Evolutionary conservation across 2,797 vertebrate genomes (phyloP).

Genomic region (Trachops cirrhosus): DNA sequence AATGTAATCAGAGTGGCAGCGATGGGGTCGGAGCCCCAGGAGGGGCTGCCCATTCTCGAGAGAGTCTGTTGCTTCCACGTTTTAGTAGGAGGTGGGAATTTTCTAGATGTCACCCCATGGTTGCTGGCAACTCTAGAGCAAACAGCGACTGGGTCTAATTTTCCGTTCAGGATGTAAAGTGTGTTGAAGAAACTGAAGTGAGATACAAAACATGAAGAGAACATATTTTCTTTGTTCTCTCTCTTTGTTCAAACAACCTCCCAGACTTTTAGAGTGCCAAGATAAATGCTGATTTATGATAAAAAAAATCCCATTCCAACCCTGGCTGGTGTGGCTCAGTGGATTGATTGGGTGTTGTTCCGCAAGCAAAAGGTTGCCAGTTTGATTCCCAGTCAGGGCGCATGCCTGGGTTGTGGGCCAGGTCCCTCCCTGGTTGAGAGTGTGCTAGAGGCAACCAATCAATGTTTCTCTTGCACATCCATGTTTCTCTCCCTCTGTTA

Average conservation of each 20-base stretch:
- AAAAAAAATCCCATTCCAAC: neutral
- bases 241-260: neutral
- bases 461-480: too few species aligned
- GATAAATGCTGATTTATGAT: neutral
- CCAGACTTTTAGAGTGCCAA: neutral
- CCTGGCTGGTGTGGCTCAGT: too few species aligned
- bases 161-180: neutral
- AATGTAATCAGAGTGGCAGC: neutral
- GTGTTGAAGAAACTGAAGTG: constrained; percentile 19
- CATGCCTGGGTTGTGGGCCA: too few species aligned
- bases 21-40: neutral
- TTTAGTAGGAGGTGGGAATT: neutral
- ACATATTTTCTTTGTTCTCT: neutral
- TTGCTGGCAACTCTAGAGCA: neutral
- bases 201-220: neutral
- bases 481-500: too few species aligned
- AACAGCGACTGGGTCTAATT: neutral
- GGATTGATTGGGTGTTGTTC: too few species aligned
- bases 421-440: too few species aligned
- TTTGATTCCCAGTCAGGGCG: too few species aligned
- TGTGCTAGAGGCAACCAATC: too few species aligned
- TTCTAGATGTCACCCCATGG: neutral
- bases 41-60: neutral
- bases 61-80: neutral
- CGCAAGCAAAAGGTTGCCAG: too few species aligned